Percentiles rank a stretch among this genome's conserved stretches.
Evolutionary conservation across 2,113 vertebrate genomes (phyloP).

Genomic region (Tapirus terrestris): DNA sequence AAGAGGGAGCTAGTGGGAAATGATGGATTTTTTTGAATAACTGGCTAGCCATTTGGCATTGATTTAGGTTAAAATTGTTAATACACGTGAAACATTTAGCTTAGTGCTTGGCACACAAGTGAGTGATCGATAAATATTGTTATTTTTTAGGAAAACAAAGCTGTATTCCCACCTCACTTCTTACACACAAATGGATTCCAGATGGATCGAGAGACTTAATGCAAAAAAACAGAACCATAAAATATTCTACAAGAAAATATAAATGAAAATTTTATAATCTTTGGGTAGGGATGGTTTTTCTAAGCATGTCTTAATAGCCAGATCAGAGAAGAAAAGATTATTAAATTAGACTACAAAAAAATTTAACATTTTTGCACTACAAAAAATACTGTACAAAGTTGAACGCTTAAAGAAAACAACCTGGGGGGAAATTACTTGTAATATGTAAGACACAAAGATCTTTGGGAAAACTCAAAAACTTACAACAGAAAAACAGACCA

Average conservation of each 20-base stretch:
- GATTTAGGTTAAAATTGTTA: neutral
- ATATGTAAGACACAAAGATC: neutral
- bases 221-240: neutral
- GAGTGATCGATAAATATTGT: neutral
- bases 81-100: neutral
- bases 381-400: neutral
- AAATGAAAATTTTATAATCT: constrained; percentile 17
- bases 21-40: neutral
- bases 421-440: neutral
- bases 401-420: neutral
- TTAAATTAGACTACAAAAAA: constrained; percentile 22
- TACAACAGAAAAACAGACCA: neutral
- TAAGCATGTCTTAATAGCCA: neutral
- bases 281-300: neutral
- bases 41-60: neutral
- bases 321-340: neutral
- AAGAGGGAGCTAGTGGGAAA: neutral
- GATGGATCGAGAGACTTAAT: neutral
- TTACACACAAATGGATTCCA: constrained; percentile 24
- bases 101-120: neutral
- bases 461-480: neutral
- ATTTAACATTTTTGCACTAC: neutral
- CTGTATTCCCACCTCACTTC: neutral
- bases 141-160: neutral
- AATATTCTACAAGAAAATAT: constrained; percentile 6